These are phyloP conservation scores for Poliocrania exsul DNA, from an alignment of 2,797 vertebrate species.

Conservation along the genomic window DNA sequence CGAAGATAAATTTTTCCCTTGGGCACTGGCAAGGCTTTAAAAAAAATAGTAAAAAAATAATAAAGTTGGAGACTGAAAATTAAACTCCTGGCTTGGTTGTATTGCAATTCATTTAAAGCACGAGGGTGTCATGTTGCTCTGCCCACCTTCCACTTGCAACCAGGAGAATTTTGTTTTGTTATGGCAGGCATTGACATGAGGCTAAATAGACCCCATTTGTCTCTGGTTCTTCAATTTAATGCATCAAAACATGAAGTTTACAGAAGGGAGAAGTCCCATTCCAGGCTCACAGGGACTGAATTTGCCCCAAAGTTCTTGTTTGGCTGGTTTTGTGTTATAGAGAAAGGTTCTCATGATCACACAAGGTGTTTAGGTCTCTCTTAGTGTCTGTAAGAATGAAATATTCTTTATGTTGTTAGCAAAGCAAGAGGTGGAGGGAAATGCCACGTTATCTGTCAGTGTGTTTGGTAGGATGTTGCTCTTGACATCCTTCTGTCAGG, in stretches of 20 bases:
- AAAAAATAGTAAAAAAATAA: neutral
- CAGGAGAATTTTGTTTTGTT: neutral
- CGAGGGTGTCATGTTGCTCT: neutral
- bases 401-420: neutral
- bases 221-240: neutral
- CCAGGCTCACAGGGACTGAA: neutral
- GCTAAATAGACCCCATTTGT: neutral
- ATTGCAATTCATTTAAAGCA: conserved; percentile 28
- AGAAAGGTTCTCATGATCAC: neutral
- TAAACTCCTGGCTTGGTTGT: conserved; percentile 24
- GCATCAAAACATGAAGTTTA: neutral
- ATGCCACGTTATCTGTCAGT: neutral
- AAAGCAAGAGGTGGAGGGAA: neutral
- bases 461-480: neutral
- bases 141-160: neutral
- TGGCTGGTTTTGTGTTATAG: neutral
- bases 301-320: neutral
- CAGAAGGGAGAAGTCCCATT: neutral
- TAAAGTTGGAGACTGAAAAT: neutral
- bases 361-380: neutral
- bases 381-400: neutral
- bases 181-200: neutral
- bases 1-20: conserved; percentile 58
- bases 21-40: neutral
- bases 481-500: neutral